Percentiles rank a stretch among this genome's conserved stretches.
These are phyloP conservation scores for Phaedon cochleariae DNA, from an alignment of 2,888 invertebrate genomes.

Conservation along the genomic window DNA sequence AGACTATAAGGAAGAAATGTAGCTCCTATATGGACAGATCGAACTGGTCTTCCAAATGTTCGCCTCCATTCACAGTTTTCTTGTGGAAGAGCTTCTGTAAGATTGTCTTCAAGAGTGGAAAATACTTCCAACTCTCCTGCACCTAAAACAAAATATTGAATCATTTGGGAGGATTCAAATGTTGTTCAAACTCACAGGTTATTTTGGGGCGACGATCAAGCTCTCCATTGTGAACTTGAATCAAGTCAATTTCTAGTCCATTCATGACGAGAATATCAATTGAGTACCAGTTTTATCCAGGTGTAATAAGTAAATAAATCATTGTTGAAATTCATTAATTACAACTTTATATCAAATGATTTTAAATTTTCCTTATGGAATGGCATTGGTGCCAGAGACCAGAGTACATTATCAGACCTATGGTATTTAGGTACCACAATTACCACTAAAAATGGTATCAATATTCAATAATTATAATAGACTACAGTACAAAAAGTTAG, in stretches of 20 bases:
- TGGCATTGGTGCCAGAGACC: too few relatives aligned
- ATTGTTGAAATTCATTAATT: conserved; percentile 39
- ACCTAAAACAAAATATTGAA: conserved; percentile 57
- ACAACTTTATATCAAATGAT: background rate
- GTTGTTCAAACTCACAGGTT: conserved; percentile 70
- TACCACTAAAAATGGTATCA: too few relatives aligned
- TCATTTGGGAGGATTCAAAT: background rate
- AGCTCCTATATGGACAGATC: conserved; percentile 84
- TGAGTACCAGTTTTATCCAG: conserved; percentile 48
- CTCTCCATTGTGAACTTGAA: conserved; percentile 65
- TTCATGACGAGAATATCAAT: conserved; percentile 65
- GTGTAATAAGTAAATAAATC: conserved; percentile 51
- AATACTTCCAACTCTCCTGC: conserved; percentile 88
- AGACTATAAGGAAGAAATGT: conserved; percentile 83
- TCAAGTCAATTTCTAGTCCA: conserved; percentile 60
- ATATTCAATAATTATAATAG: too few relatives aligned
- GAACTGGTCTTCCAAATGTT: conserved; percentile 85
- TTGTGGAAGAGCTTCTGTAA: conserved; percentile 82
- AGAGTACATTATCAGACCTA: too few relatives aligned
- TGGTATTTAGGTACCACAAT: too few relatives aligned
- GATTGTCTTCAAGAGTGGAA: conserved; percentile 79
- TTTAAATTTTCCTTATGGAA: too few relatives aligned
- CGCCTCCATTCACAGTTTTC: conserved; percentile 93
- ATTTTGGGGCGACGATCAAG: conserved; percentile 77
- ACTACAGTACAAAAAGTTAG: too few relatives aligned